Evolutionary conservation across 2,113 vertebrate species (phyloP), one percentile per base, ranked within the genome.

Genomic region (Mungos mungo): DNA sequence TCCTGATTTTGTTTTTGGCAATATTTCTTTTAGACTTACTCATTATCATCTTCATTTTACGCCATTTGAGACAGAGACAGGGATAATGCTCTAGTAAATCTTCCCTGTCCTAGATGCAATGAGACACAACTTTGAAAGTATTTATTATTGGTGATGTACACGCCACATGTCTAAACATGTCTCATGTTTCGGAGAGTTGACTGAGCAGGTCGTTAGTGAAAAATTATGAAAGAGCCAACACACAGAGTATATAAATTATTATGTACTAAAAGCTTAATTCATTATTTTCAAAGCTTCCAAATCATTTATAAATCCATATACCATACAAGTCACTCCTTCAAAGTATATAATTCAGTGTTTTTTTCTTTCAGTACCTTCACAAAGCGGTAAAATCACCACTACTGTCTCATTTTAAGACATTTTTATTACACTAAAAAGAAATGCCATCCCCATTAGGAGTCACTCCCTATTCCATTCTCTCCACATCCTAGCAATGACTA

Each of bases 41-140:
- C 68, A 77, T n/a, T 76, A 8, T 76, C 25, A 57, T 31, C 50
- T 93, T 95, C 31, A 54, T 72, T 80, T 52, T 66, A 81, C 86
- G 31, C 57, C 21, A 45, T 45, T n/a, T 41, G 54, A 79, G 93
- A 80, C 5, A 66, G 2, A 92, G 18, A 88, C 27, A 23, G 74
- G 82, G 50, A 92, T 52, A 77, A 89, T 89, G 9, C 54, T 85
- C 66, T 65, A 13, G 21, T 31, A 86, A 89, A 81, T 94, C 72
- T 85, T 86, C 72, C 93, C 54, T 96, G 33, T 95, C 81, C 72
- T 93, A 25, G 60, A 74, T 45, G 65, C 41, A 95, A 79, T 74
- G 76, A 93, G 23, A 65, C 69, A 35, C 41, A 85, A 57, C 9
- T 86, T 50, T 50, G 12, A 60, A 72, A 82, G 60, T 68, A 57